Base-by-base conservation (phyloP, 2,888 invertebrate species). In the Achlya flavicornis region DNA sequence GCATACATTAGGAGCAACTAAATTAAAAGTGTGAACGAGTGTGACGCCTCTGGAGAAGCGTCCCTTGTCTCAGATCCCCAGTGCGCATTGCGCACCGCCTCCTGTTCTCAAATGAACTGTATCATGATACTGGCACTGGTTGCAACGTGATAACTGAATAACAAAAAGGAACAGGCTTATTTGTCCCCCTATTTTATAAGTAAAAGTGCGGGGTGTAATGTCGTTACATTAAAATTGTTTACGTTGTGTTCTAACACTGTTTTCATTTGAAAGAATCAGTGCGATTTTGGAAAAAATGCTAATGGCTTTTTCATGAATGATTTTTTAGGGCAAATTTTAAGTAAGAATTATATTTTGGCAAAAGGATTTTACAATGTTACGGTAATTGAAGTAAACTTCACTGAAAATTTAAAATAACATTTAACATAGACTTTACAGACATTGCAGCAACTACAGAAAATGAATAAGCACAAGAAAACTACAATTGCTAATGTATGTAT, bases 11-110 rank as follows among this genome's bases (percentile, higher is more conserved):
- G 85, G 85, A 88, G 89, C 88, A 86, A 90, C 91, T 92, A 93
- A 93, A 93, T 93, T 93, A 93, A 93, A 93, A 93, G 92, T 92
- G 92, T 90, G 92, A 92, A 92, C 87, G 89, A 90, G 88, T 86
- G 79, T 82, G 77, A 72, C 83, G 84, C 84, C 82, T 81, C 85
- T 86, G 85, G 85, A 84, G 63, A 63, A 61, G 75, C 72, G 74
- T 76, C 83, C 84, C 81, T 83, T 74, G 78, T 79, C 76, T 78
- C 75, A 46, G 46, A 46, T 53, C 53, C 53, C 53, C 53, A 53
- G 10, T 53, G 53, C 53, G 53, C 53, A 53, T 4, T 53, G 79
- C 81, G 78, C 81, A 78, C 81, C 76, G 79, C 76, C 83, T 79
- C 75, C 74, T 77, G 86, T 91, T 89, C 89, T 91, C 91, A 90